phyloP scores from a whole-genome alignment of 2,888 invertebrate species.

The Coleophora deauratella region DNA sequence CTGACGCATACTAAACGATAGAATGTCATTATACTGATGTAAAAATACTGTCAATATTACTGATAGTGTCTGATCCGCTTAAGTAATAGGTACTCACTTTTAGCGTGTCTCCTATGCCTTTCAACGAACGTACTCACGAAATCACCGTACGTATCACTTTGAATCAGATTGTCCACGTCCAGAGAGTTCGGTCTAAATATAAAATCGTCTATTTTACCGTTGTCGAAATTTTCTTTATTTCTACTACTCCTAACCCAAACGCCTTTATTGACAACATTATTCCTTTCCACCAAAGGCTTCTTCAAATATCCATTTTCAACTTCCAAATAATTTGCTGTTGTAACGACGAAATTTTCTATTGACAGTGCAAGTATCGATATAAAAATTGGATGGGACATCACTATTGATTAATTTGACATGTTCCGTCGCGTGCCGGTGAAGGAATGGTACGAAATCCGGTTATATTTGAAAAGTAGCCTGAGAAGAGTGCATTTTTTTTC shows the following conservation, averaged over 20 bases:
- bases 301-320: constrained; percentile 19
- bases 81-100: no score
- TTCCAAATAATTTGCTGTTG: constrained; percentile 22
- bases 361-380: constrained; percentile 24
- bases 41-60: no score
- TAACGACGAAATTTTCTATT: constrained; percentile 16
- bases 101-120: constrained; percentile 17
- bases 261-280: constrained; percentile 49
- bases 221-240: constrained; percentile 17
- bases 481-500: constrained; percentile 17
- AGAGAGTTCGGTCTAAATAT: constrained; percentile 42
- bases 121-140: constrained; percentile 33
- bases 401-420: constrained; percentile 22
- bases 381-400: constrained; percentile 33
- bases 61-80: no score
- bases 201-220: constrained; percentile 27
- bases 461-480: constrained; percentile 29
- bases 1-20: no score
- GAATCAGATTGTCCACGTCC: constrained; percentile 40
- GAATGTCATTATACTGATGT: no score
- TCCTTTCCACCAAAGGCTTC: constrained; percentile 39
- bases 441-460: constrained; percentile 28
- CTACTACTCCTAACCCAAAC: constrained; percentile 39
- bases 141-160: constrained; percentile 30
- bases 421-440: constrained; percentile 8